Evolutionary conservation across 2,888 invertebrate species (phyloP), one percentile per base, ranked within the genome.

Genomic region (Ephialtes manifestator): DNA sequence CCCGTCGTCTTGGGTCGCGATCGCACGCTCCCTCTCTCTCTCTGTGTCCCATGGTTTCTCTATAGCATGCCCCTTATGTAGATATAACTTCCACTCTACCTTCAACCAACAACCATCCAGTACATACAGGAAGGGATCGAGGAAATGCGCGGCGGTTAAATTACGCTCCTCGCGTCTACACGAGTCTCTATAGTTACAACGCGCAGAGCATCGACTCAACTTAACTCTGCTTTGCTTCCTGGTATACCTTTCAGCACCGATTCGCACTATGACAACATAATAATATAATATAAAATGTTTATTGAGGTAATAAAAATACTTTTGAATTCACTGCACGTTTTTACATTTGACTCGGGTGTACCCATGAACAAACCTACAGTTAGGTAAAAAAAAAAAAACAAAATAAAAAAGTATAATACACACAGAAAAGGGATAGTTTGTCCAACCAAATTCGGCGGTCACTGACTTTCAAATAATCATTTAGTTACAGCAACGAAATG

Each of bases 1-100:
- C 86, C 84, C 85, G 51, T 71, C 84, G 88, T 87, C 88, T 89
- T 87, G 72, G 55, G 53, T 11, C 55, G 67, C 53, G 20, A 75
- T 65, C 63, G 72, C 83, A 7, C 15, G 11, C 68, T 35, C 24
- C 28, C 77, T n/a, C 53, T 60, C 55, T 15, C 28, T 31, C 63
- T 51, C 53, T 10, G 35, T 60, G 51, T 75, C 65, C 53, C 13
- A 10, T 43, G 5, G 58, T 43, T 11, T 58, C 58, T 74, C 75
- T 51, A 51, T 65, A 35, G 10, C 53, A 20, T 18, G 11, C 35
- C 24, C 51, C 39, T n/a, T 46, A 58, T 51, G 48, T 65, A 63
- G 39, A 65, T 51, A 13, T 63, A 18, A 24, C 67, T 67, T 20
- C 20, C 39, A 39, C 71, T 51, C 80, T 28, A 43, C 43, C 51